Base-by-base conservation (phyloP, 1,140 invertebrate species). In the Eriosoma lanigerum region DNA sequence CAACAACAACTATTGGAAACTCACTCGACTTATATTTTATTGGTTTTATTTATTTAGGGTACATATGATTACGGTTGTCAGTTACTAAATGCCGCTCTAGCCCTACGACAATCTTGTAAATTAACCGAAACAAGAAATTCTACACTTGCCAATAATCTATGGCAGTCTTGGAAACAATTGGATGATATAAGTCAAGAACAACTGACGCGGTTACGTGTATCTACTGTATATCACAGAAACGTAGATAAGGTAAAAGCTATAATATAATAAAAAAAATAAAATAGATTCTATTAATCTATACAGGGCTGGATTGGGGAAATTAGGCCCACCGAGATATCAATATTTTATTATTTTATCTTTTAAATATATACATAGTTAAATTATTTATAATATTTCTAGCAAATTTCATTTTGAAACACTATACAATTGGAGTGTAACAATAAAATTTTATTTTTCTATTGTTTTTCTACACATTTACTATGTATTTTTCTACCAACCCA, bases 1-100 rank as follows among this genome's bases (percentile, higher is more conserved):
- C 24, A 32, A 8, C 3, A 21, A 29, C 82, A 12, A 81, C 17
- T 60, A 26, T 21, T 17, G 60, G 9, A 2, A n/a, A 17, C 19
- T 44, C 32, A 12, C 1, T 38, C 5, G 62, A 44, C 19, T 48
- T 1, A 24, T 68, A 46, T 48, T 44, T 46, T 3, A 32, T 72
- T 9, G 44, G 15, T 29, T 50, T 70, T 70, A 19, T 48, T 32
- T 15, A 17, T 54, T 54, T 70, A 93, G 92, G 91, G 91, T 46
- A 93, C 92, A 3, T 93, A 91, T 84, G 91, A 93, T 72, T 94
- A 93, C 83, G 93, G 93, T 6, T 91, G 90, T 83, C 92, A 93
- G 86, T 84, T 93, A 72, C 86, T 93, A 15, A 91, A 91, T 83
- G 92, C 92, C 17, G 90, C 92, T n/a, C 86, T 92, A 56, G 88